Evolutionary conservation across 2,888 invertebrate genomes (phyloP), one percentile per base, ranked within the genome.

Genomic region (Xestia c-nigrum): DNA sequence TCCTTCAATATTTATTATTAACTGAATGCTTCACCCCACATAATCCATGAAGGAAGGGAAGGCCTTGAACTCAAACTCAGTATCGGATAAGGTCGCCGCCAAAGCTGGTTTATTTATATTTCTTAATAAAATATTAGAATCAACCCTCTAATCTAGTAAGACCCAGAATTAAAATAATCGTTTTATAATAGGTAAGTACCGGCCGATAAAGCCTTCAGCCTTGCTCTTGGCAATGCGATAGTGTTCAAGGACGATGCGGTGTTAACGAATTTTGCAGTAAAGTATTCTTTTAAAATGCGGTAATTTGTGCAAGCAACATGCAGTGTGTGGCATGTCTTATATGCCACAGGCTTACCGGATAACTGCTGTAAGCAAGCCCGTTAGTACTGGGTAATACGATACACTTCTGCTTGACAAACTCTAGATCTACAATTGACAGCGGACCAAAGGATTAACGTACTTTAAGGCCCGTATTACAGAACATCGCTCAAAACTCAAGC

Each of bases 231-330:
- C 70, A 65, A 50, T 68, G 71, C 64, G 47, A 69, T 57, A 46
- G 52, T 14, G 9, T 4, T 64, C 46, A 71, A 82, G 84, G 84
- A 68, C 50, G n/a, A 50, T 61, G 71, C 67, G 80, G 84, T 59
- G 71, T 68, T 71, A 47, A n/a, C 10, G n/a, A 0, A 5, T 55
- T 55, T n/a, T 31, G 31, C 3, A 31, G 31, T 1, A n/a, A 31
- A 31, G 31, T 31, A 31, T 31, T 31, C 31, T 31, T 31, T n/a
- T 31, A 31, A 31, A 31, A 31, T 31, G 31, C 31, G 31, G 31
- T 31, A 31, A 31, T 3, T 31, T 31, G n/a, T 16, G n/a, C 21
- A 31, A 59, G 24, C 3, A 16, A 31, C 14, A 7, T 31, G 31
- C 16, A 59, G 24, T 31, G 16, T 59, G 59, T 31, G 31, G n/a